Conservation (phyloP, 2,888 invertebrate species). For the Lasioglossum malachurum region DNA sequence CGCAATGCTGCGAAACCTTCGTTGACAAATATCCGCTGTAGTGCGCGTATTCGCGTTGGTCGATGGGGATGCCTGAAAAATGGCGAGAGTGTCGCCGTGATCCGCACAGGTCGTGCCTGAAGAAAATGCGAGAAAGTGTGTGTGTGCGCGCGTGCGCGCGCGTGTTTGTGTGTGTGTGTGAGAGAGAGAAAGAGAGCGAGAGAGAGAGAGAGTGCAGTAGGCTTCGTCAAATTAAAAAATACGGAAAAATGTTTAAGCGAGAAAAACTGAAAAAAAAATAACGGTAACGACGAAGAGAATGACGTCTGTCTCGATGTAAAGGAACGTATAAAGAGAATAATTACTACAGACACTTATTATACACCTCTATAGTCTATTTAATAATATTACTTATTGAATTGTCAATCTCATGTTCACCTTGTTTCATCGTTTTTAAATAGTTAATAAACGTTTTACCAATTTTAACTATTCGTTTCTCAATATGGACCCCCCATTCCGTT, state of each 20-base stretch:
- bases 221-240: conserved; percentile 67
- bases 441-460: conserved; percentile 85
- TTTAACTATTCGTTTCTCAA: conserved; percentile 68
- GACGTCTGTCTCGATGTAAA: conserved; percentile 78
- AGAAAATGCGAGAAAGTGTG: conserved; percentile 45
- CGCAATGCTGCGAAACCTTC: not conserved
- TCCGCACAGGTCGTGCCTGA: conserved; percentile 73
- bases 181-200: not conserved
- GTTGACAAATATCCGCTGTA: not conserved
- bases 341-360: conserved; percentile 80
- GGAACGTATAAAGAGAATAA: conserved; percentile 77
- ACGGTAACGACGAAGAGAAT: conserved; percentile 31
- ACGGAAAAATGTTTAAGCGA: conserved; percentile 18
- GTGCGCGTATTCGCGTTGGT: not conserved
- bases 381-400: conserved; percentile 84
- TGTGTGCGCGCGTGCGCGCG: not conserved
- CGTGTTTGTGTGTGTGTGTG: not conserved
- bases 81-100: conserved; percentile 52
- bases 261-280: conserved; percentile 20
- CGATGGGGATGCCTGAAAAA: conserved; percentile 16
- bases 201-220: conserved; percentile 50
- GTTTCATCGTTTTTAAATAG: conserved; percentile 85
- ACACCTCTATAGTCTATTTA: conserved; percentile 85
- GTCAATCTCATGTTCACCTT: conserved; percentile 84
- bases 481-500: no score